A percentile compares a stretch with the other conserved stretches of the same genome.
phyloP scores from a whole-genome alignment of 2,113 vertebrate genomes.

The Antidorcas marsupialis region DNA sequence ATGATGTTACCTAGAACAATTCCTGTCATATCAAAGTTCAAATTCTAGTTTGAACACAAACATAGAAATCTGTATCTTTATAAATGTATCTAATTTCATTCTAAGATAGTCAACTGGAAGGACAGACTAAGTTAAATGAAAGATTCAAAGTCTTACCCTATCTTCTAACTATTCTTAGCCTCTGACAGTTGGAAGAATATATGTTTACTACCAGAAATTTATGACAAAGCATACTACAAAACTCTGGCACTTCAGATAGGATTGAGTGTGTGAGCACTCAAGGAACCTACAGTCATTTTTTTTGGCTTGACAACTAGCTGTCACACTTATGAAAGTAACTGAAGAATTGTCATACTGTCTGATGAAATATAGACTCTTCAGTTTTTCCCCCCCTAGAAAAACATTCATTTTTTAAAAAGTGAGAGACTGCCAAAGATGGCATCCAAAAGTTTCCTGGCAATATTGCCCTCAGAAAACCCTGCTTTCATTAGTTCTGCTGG shows the following conservation, averaged over 20 bases:
- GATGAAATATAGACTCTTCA: not conserved
- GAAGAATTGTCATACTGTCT: not conserved
- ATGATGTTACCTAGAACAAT: not conserved
- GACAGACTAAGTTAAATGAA: not conserved
- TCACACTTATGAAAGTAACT: slow-evolving; percentile 14
- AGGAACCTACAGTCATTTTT: not conserved
- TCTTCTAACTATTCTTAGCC: not conserved
- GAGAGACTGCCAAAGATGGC: not conserved
- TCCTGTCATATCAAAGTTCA: not conserved
- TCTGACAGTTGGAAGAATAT: not conserved
- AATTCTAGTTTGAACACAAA: not conserved
- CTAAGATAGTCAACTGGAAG: not conserved
- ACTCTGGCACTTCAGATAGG: not conserved
- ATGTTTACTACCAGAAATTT: not conserved
- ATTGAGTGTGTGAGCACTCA: not conserved
- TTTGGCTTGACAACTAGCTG: not conserved
- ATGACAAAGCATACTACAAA: not conserved
- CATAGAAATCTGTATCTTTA: not conserved
- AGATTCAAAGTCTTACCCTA: not conserved
- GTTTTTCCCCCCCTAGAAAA: not conserved
- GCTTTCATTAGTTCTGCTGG: not conserved
- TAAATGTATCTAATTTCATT: not conserved
- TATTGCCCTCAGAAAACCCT: not conserved
- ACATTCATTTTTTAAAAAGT: not conserved
- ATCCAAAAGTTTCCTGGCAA: not conserved